These are phyloP conservation scores for Microtus obscurus DNA, from an alignment of 2,797 vertebrate species.

Conservation along the genomic window DNA sequence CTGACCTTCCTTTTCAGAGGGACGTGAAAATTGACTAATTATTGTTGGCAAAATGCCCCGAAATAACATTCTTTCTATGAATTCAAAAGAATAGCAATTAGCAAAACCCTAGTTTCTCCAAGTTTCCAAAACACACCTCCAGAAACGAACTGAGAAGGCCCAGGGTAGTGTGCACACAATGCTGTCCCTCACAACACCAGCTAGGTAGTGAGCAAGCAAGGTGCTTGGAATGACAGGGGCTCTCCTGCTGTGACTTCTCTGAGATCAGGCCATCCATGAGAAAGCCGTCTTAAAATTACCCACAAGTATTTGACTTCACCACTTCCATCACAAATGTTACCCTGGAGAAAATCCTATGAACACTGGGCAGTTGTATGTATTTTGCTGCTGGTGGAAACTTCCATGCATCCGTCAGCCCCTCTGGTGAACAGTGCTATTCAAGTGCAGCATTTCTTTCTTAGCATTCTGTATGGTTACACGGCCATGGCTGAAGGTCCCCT, in stretches of 20 bases:
- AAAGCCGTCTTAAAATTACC: conserved; percentile 25
- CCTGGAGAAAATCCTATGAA: background rate
- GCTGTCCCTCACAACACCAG: background rate
- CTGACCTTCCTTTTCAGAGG: background rate
- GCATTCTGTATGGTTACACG: too few relatives aligned
- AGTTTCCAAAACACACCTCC: background rate
- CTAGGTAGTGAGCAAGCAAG: background rate
- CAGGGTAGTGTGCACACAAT: background rate
- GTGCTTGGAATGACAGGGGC: background rate
- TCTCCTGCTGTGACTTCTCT: background rate
- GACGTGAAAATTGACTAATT: conserved; percentile 47
- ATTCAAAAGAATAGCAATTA: conserved; percentile 62
- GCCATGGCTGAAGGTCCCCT: background rate
- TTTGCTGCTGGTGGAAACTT: background rate
- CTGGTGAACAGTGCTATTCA: background rate
- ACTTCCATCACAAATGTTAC: background rate
- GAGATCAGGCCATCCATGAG: background rate
- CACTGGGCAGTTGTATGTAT: background rate
- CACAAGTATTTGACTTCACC: background rate
- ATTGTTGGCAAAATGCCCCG: conserved; percentile 45
- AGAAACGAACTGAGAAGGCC: background rate
- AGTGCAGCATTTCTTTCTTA: background rate
- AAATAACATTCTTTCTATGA: conserved; percentile 13
- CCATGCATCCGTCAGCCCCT: background rate
- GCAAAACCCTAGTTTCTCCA: background rate